Evolutionary conservation across 2,113 vertebrate species (phyloP), one percentile per base, ranked within the genome.

Genomic region (Riparia riparia): DNA sequence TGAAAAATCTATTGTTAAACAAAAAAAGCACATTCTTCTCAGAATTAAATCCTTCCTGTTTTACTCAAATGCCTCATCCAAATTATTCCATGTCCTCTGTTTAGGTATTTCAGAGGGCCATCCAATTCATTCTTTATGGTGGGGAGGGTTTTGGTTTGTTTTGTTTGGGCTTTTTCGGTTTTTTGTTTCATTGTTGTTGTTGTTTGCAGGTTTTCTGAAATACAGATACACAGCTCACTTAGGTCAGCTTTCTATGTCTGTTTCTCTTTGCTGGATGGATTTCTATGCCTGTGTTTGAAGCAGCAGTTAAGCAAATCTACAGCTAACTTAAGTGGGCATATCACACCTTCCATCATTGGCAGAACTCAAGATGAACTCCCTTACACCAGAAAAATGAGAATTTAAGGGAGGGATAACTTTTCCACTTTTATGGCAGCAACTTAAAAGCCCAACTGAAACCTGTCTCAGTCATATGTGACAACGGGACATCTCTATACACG

Each of bases 401-500:
- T 41, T 71, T 31, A 58, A 57, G 1, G 1, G 15, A 44, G 12
- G 8, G 8, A 12, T 12, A 66, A 47, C 37, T 12, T 50, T 7
- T 25, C 13, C 21, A 6, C 20, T 44, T 41, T 66, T 25, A 39
- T 1, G 3, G 24, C 22, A 66, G 18, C n/a, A 58, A 16, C 44
- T 63, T n/a, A 72, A 63, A 76, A 79, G 31, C 14, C 37, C 12
- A 61, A n/a, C 10, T 2, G 7, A 68, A 53, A 72, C 12, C 37
- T 41, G 25, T 22, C 42, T 71, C 20, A 51, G 28, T 4, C 12
- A 9, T 1, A 2, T 1, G 7, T 8, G 12, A 47, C 19, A 42
- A 26, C 5, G 44, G 0, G 22, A 14, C 28, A 16, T 0, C 7
- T 24, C 31, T 18, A 39, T 14, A 8, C 26, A 10, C 0, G 1